Conservation (phyloP, 2,888 invertebrate genomes). For the Adineta ricciae region DNA sequence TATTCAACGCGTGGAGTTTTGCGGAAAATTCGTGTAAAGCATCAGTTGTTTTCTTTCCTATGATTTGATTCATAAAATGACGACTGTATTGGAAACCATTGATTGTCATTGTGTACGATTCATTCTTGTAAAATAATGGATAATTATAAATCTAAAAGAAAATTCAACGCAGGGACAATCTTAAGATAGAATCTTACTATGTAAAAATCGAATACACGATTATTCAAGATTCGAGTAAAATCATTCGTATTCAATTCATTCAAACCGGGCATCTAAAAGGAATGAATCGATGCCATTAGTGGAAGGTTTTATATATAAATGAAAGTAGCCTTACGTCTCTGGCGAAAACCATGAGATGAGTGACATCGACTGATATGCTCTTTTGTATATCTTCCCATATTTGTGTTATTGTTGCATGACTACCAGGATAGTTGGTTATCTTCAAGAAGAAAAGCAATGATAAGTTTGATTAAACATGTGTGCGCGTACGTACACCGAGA, state of each 20-base stretch:
- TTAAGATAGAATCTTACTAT: not conserved
- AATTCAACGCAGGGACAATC: not conserved
- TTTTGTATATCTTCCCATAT: not conserved
- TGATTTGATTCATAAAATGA: not conserved
- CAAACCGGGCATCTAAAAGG: not conserved
- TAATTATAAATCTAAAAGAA: not conserved
- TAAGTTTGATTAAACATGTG: not conserved
- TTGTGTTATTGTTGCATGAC: not conserved
- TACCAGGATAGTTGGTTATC: not conserved
- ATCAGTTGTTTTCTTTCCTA: not conserved
- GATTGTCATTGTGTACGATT: not conserved
- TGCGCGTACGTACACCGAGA: not conserved
- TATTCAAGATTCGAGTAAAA: conserved; percentile 26
- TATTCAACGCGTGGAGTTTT: not conserved
- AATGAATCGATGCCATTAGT: too few species aligned
- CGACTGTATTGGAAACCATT: not conserved
- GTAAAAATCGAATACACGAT: conserved; percentile 29
- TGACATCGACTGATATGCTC: not conserved
- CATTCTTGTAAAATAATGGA: not conserved
- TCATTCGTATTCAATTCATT: conserved; percentile 28
- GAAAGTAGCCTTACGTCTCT: not conserved
- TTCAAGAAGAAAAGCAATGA: not conserved
- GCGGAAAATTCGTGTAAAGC: not conserved
- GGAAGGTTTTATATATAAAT: too few species aligned
- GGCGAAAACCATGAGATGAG: not conserved